Conservation (phyloP, 2,113 vertebrate genomes). For the Hippolais icterina region DNA sequence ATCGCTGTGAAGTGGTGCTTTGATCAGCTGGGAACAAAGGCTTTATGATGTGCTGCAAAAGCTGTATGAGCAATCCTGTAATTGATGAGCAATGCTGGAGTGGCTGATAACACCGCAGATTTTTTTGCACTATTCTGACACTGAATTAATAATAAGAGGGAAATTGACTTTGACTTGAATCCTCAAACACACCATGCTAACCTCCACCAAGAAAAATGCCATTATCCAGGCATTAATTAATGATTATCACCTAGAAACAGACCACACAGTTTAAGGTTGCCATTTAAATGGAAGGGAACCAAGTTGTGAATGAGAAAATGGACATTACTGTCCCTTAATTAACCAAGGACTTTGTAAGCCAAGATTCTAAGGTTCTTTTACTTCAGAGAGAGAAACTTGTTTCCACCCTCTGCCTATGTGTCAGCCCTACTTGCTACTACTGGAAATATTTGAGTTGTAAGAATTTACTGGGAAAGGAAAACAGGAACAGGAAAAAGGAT, state of each 20-base stretch:
- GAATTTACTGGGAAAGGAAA: neutral
- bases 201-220: neutral
- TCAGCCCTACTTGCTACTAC: neutral
- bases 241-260: neutral
- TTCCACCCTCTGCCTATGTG: neutral
- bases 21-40: constrained; percentile 54
- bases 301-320: neutral
- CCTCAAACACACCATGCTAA: neutral
- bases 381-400: neutral
- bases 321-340: neutral
- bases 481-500: neutral
- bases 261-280: neutral
- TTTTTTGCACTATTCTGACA: neutral
- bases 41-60: neutral
- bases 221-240: neutral
- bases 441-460: neutral
- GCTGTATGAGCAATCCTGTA: neutral
- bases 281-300: neutral
- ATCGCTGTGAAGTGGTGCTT: constrained; percentile 37
- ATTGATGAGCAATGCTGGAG: constrained; percentile 3
- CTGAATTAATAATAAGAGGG: neutral
- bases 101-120: neutral
- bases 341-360: neutral
- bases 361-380: neutral
- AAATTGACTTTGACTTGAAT: neutral